Evolutionary conservation across 2,888 invertebrate genomes (phyloP).

Genomic region (Stratiomys singularior): DNA sequence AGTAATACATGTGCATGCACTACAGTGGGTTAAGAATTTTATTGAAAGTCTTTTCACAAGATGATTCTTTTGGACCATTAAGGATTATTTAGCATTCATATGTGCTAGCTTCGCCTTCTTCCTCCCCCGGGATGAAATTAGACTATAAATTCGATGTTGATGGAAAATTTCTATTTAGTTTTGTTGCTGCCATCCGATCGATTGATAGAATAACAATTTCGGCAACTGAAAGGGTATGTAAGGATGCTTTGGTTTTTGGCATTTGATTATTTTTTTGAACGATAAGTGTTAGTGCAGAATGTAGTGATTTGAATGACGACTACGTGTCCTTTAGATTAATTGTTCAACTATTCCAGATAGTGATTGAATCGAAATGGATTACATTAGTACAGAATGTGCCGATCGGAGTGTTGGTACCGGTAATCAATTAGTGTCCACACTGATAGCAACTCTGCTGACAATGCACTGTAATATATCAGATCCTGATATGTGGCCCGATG

Average conservation of each 20-base stretch:
- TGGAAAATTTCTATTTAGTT: neutral
- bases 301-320: too few species aligned
- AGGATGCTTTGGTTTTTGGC: neutral
- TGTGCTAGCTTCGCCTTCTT: neutral
- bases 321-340: too few species aligned
- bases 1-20: neutral
- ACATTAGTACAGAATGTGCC: conserved; percentile 51
- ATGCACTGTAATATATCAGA: conserved; percentile 71
- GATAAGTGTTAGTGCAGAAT: too few species aligned
- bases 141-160: conserved; percentile 28
- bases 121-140: neutral
- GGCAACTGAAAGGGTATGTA: neutral
- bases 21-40: neutral
- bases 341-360: too few species aligned
- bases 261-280: neutral
- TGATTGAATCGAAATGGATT: neutral
- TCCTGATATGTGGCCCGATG: conserved; percentile 69
- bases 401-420: conserved; percentile 57
- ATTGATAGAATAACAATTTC: neutral
- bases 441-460: conserved; percentile 70
- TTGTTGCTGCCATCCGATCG: neutral
- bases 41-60: conserved; percentile 10
- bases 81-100: neutral
- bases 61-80: neutral
- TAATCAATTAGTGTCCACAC: conserved; percentile 67